phyloP scores from a whole-genome alignment of 2,113 vertebrate species.

The Heliornis fulica region DNA sequence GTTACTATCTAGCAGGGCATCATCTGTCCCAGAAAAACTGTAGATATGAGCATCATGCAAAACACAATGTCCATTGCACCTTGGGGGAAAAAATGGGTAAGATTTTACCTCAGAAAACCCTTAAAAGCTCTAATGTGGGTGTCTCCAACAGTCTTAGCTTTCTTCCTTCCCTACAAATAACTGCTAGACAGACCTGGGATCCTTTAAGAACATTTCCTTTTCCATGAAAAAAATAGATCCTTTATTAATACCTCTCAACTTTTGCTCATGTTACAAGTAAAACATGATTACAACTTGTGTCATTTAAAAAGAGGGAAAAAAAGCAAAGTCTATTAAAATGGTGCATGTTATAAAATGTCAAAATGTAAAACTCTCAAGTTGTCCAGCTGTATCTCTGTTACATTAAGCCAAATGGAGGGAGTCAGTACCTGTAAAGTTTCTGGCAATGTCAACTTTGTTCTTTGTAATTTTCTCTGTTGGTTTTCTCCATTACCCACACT shows the following conservation, averaged over 20 bases:
- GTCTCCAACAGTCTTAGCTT: background rate
- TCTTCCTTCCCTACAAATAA: background rate
- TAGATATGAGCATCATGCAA: background rate
- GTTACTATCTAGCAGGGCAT: background rate
- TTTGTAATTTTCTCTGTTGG: slow-evolving; percentile 34
- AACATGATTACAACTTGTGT: background rate
- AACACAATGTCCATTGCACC: background rate
- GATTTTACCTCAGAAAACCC: background rate
- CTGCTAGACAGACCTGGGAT: background rate
- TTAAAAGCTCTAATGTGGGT: background rate
- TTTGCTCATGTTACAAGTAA: background rate
- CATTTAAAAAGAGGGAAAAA: background rate
- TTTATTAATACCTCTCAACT: background rate
- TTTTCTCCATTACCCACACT: background rate
- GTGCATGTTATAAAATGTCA: background rate
- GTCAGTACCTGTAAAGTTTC: background rate
- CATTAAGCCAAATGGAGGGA: background rate
- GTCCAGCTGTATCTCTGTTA: background rate
- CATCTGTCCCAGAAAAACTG: background rate
- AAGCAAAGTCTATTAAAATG: background rate
- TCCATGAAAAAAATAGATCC: background rate
- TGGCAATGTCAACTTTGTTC: background rate
- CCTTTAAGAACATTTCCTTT: background rate
- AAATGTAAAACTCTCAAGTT: background rate
- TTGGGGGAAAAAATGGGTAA: background rate